Base-by-base conservation (phyloP, 2,113 vertebrate species). In the Gopherus evgoodei region DNA sequence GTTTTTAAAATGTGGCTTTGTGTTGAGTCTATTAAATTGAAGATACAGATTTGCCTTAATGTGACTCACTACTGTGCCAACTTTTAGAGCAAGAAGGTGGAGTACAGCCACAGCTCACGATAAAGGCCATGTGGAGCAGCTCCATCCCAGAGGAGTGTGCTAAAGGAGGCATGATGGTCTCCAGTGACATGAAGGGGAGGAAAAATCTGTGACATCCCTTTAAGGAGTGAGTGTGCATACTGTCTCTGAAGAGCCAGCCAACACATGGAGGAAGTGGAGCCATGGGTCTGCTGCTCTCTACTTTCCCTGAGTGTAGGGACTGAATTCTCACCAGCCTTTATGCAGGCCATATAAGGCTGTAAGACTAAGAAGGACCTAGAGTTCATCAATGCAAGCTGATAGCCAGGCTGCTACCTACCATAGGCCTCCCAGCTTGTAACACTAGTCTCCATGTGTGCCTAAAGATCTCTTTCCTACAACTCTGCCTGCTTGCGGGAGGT, bases 361-460 rank as follows among this genome's bases (percentile, higher is more conserved):
- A 62, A 4, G 25, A n/a, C 31, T 57, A 50, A 3, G 42, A 52
- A 16, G 24, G 4, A 50, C 6, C 35, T 56, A 5, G 5, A 44
- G 25, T 29, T 80, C 16, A 11, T 6, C 2, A 62, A 27, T 57
- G 29, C 17, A 52, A 16, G 59, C 59, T 4, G 88, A 4, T 29
- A 81, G 38, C 53, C 16, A 53, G 88, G n/a, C 62, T 42, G 10
- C 9, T 82, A 72, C 65, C 65, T 22, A 8, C 16, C 65, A 31
- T 27, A 62, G 27, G 56, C 11, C 2, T 17, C 38, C 52, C 57
- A 79, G 24, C 8, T n/a, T 57, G 21, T 11, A 62, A 50, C 5
- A 2, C 25, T 89, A 21, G 2, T 22, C 8, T 90, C 22, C 59
- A 31, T 83, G 76, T 0, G 0, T 13, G 1, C 56, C 24, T 3